phyloP scores from a whole-genome alignment of 2,888 invertebrate genomes.

The Belgica antarctica region DNA sequence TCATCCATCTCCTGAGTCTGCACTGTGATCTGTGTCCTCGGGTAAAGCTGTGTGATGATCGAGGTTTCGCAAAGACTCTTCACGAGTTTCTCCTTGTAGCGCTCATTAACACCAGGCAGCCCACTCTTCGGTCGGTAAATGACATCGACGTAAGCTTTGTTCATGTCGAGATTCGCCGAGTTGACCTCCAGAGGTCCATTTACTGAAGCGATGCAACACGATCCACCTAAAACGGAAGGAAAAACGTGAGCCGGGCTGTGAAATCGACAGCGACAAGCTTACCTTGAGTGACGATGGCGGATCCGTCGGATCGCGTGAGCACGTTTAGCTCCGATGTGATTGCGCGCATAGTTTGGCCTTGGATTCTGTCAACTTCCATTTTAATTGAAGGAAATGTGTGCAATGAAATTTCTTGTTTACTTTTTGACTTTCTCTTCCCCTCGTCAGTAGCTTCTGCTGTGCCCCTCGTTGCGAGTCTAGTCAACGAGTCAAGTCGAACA shows the following conservation, averaged over 20 bases:
- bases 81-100: conserved; percentile 71
- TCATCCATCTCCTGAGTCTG: conserved; percentile 86
- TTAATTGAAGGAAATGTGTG: background rate
- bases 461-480: no score
- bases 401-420: background rate
- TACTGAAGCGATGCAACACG: conserved; percentile 71
- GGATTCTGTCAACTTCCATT: conserved; percentile 5
- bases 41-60: conserved; percentile 69
- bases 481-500: no score
- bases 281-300: conserved; percentile 76
- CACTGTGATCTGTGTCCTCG: conserved; percentile 74
- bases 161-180: conserved; percentile 70
- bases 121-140: conserved; percentile 75
- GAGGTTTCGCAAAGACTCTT: conserved; percentile 74
- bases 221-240: conserved; percentile 64
- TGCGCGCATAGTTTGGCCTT: conserved; percentile 44
- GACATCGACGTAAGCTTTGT: conserved; percentile 77
- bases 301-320: conserved; percentile 73
- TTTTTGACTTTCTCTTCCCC: background rate
- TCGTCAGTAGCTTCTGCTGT: no score
- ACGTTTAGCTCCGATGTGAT: conserved; percentile 71
- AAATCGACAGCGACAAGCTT: no score
- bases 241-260: conserved; percentile 10
- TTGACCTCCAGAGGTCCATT: conserved; percentile 83
- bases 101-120: conserved; percentile 67